Evolutionary conservation across 2,888 invertebrate species (phyloP).

Genomic region (Lasioglossum pauxillum): DNA sequence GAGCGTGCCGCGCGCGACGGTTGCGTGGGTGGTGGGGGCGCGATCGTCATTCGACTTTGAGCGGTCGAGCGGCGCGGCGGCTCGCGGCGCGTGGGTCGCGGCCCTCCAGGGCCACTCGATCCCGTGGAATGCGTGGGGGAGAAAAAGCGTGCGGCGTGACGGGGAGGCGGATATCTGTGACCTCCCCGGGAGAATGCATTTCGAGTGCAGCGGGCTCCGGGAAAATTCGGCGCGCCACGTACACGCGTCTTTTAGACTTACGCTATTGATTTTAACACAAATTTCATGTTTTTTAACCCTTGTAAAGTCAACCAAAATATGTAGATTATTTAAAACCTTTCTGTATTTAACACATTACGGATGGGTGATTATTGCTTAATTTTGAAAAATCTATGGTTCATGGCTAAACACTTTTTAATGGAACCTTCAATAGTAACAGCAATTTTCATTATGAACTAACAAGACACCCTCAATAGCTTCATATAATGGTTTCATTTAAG

Average conservation of each 20-base stretch:
- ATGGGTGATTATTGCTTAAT: too few relatives aligned
- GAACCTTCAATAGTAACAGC: too few relatives aligned
- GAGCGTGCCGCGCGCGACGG: slow-evolving; percentile 83
- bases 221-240: not conserved
- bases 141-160: slow-evolving; percentile 51
- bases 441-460: too few relatives aligned
- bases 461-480: too few relatives aligned
- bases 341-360: too few relatives aligned
- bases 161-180: slow-evolving; percentile 43
- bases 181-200: slow-evolving; percentile 27
- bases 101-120: slow-evolving; percentile 55
- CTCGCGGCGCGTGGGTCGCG: slow-evolving; percentile 70
- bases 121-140: slow-evolving; percentile 57
- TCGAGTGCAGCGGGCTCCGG: slow-evolving; percentile 16
- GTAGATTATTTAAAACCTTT: too few relatives aligned
- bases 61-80: slow-evolving; percentile 78
- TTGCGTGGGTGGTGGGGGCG: slow-evolving; percentile 84
- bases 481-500: too few relatives aligned
- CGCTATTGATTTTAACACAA: rapidly evolving
- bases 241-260: not conserved
- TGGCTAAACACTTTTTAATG: too few relatives aligned
- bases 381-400: too few relatives aligned
- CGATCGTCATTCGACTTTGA: slow-evolving; percentile 75
- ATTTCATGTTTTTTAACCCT: not conserved
- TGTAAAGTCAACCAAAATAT: too few relatives aligned